Percentiles rank a stretch among this genome's conserved stretches.
Conservation (phyloP, 2,113 vertebrate genomes). For the Microcebus ravelobensis region DNA sequence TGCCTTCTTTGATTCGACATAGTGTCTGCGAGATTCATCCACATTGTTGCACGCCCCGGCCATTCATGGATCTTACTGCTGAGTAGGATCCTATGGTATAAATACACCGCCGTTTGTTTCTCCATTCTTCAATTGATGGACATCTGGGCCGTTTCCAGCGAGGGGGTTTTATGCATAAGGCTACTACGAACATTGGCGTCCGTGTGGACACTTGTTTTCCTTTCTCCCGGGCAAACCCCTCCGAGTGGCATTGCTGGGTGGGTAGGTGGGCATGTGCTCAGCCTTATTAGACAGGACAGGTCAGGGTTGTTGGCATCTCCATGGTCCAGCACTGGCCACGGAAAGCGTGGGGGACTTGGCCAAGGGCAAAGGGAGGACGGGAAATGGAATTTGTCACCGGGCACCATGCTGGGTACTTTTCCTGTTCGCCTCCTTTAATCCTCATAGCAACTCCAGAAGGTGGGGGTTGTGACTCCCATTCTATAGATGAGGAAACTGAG, state of each 20-base stretch:
- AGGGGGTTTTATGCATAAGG: not conserved
- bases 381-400: not conserved
- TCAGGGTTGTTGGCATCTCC: not conserved
- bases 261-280: not conserved
- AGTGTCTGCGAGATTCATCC: not conserved
- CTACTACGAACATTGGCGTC: not conserved
- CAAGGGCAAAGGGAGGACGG: not conserved
- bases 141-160: not conserved
- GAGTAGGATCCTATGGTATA: not conserved
- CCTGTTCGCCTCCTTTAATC: not conserved
- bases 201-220: not conserved
- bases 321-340: not conserved
- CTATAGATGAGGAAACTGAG: not conserved
- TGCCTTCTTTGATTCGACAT: not conserved
- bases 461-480: not conserved
- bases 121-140: not conserved
- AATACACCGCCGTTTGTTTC: not conserved
- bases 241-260: not conserved
- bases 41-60: not conserved
- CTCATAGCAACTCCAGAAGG: not conserved
- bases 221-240: not conserved
- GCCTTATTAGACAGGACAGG: not conserved
- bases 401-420: not conserved
- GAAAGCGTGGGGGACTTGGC: not conserved
- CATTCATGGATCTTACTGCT: not conserved